Conservation (phyloP, 35 echinoderm and acorn worm species). For the Holothuria glaberrima region DNA sequence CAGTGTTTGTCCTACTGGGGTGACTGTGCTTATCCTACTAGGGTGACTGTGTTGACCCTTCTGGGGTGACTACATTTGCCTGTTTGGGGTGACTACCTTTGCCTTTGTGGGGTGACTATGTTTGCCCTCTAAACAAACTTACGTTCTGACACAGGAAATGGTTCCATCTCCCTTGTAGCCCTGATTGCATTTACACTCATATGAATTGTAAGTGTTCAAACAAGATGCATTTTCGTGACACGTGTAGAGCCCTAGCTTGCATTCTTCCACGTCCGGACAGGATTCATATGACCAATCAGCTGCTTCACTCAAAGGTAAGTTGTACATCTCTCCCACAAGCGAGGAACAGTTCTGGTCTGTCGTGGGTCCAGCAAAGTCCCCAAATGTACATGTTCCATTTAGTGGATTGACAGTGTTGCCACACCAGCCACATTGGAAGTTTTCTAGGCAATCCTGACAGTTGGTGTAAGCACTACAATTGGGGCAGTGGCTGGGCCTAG, state of each 20-base stretch:
- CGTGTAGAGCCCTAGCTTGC: conserved; percentile 54
- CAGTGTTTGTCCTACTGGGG: too few relatives aligned
- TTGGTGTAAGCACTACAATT: conserved; percentile 67
- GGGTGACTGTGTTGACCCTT: too few relatives aligned
- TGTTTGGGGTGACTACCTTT: too few relatives aligned
- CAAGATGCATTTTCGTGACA: conserved; percentile 88
- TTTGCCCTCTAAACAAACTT: conserved; percentile 24
- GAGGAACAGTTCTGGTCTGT: conserved; percentile 27
- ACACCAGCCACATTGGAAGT: conserved; percentile 97
- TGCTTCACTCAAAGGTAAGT: conserved; percentile 15
- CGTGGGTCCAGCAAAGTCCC: conserved; percentile 71
- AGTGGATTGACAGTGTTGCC: conserved; percentile 70
- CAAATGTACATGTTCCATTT: conserved; percentile 70
- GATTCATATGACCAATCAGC: conserved; percentile 82
- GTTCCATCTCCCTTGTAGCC: conserved; percentile 85
- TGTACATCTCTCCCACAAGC: conserved; percentile 48
- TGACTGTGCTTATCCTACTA: too few relatives aligned
- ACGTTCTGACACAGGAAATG: conserved; percentile 72
- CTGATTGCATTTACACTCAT: conserved; percentile 79
- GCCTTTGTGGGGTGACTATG: too few relatives aligned
- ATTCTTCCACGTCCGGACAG: conserved; percentile 83
- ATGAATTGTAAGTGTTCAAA: conserved; percentile 55
- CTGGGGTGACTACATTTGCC: too few relatives aligned
- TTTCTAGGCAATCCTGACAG: conserved; percentile 67
- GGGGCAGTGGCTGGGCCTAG: conserved; percentile 4